A percentile compares a stretch with the other conserved stretches of the same genome.
phyloP scores from a whole-genome alignment of 1,140 invertebrate genomes.

The Leucophenga varia region DNA sequence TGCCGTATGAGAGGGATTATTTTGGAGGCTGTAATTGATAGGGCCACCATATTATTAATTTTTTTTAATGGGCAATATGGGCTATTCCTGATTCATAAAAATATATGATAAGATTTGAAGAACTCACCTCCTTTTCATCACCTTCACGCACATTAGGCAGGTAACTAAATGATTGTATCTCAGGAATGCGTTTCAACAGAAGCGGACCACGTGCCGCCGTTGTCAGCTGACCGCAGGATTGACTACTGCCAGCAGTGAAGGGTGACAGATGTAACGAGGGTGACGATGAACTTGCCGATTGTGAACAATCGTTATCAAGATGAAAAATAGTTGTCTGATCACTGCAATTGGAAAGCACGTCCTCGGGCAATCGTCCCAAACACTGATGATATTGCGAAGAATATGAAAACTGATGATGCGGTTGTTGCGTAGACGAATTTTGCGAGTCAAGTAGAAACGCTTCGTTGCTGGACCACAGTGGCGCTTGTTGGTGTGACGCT shows the following conservation, averaged over 20 bases:
- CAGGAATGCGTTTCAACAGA: slow-evolving; percentile 20
- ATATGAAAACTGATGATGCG: no score
- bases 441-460: slow-evolving; percentile 1
- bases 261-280: slow-evolving; percentile 21
- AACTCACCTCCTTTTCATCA: slow-evolving; percentile 39
- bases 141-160: slow-evolving; percentile 29
- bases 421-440: background rate
- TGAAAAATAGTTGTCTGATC: slow-evolving; percentile 24
- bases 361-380: slow-evolving; percentile 14
- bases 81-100: no score
- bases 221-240: slow-evolving; percentile 1
- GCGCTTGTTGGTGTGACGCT: no score
- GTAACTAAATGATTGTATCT: slow-evolving; percentile 27
- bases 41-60: no score
- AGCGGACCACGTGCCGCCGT: slow-evolving; percentile 14
- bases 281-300: slow-evolving; percentile 12
- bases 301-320: slow-evolving; percentile 15
- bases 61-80: no score
- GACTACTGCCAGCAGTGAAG: slow-evolving; percentile 3
- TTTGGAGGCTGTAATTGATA: no score
- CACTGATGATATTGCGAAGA: no score
- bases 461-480: slow-evolving; percentile 14
- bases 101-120: no score
- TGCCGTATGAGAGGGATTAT: no score
- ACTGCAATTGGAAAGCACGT: slow-evolving; percentile 23